A percentile compares a stretch with the other conserved stretches of the same genome.
Evolutionary conservation across 2,888 invertebrate species (phyloP).

Genomic region (Tanytarsus gracilentus): DNA sequence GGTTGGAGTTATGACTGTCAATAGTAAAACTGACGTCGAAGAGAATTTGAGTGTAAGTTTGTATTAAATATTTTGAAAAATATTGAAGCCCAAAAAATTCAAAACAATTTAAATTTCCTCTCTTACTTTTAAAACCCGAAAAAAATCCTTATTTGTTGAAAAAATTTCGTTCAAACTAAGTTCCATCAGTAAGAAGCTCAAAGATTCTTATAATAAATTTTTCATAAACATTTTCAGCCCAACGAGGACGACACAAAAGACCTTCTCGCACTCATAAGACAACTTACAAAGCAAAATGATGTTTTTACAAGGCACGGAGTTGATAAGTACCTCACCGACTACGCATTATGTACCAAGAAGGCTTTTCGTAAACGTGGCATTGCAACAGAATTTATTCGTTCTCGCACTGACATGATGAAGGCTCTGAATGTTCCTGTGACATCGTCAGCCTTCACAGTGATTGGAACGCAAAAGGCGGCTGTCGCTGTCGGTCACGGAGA

Average conservation of each 20-base stretch:
- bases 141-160: too few relatives aligned
- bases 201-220: background rate
- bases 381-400: constrained; percentile 18
- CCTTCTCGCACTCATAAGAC: background rate
- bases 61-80: too few relatives aligned
- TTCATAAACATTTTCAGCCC: background rate
- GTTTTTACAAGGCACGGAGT: constrained; percentile 7
- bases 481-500: background rate
- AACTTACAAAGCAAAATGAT: background rate
- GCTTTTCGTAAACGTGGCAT: constrained; percentile 23
- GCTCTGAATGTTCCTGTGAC: background rate
- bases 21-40: background rate
- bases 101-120: too few relatives aligned
- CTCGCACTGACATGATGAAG: background rate
- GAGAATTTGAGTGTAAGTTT: background rate
- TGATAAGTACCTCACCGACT: constrained; percentile 14
- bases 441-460: constrained; percentile 1
- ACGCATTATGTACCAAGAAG: constrained; percentile 1
- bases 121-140: too few relatives aligned
- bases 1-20: background rate
- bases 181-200: too few relatives aligned
- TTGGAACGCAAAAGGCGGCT: constrained; percentile 8
- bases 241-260: background rate
- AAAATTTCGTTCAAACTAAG: too few relatives aligned
- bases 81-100: too few relatives aligned